Percentiles rank a stretch among this genome's conserved stretches.
Conservation (phyloP, 1,140 invertebrate species). For the Gonioctena quinquepunctata region DNA sequence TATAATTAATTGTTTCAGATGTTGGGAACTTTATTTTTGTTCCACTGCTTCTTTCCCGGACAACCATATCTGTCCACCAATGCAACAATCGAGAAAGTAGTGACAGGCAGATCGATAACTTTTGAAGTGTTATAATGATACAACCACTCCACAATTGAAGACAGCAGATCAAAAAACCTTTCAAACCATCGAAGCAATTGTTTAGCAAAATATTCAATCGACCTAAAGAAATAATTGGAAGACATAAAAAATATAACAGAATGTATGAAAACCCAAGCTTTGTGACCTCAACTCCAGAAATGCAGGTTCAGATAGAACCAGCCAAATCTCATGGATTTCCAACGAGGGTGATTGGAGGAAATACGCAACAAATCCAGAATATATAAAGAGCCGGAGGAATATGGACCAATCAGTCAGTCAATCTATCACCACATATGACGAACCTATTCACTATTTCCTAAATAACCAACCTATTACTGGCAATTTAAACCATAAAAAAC, state of each 20-base stretch:
- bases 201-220: background rate
- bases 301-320: too few species aligned
- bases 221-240: background rate
- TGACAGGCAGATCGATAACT: background rate
- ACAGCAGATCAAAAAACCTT: background rate
- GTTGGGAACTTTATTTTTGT: background rate
- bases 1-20: too few species aligned
- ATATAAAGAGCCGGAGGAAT: background rate
- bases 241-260: background rate
- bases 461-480: background rate
- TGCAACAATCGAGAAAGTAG: background rate
- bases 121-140: too few species aligned
- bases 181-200: background rate
- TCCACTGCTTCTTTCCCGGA: background rate
- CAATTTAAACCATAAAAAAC: background rate
- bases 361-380: background rate
- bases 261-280: too few species aligned
- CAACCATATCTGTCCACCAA: background rate
- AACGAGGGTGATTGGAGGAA: background rate
- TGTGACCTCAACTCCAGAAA: too few species aligned
- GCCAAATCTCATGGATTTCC: too few species aligned
- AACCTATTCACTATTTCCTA: background rate
- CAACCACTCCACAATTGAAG: too few species aligned
- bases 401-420: background rate
- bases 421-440: background rate